A percentile compares a stretch with the other conserved stretches of the same genome.
phyloP scores from a whole-genome alignment of 2,113 vertebrate genomes.

The Plecotus auritus region DNA sequence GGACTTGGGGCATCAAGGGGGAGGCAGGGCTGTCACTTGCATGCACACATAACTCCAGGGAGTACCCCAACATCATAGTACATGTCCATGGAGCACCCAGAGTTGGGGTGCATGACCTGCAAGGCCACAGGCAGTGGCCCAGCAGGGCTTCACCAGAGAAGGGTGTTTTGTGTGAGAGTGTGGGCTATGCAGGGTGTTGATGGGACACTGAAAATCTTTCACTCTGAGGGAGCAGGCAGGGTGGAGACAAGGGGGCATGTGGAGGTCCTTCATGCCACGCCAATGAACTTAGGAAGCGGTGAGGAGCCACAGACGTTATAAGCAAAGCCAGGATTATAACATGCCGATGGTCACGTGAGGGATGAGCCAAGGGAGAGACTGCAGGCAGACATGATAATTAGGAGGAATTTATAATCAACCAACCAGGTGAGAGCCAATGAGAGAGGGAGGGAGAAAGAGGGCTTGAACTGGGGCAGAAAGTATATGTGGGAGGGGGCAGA shows the following conservation, averaged over 20 bases:
- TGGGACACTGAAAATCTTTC: background rate
- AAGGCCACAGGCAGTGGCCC: background rate
- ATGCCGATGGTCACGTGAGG: background rate
- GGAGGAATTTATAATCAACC: background rate
- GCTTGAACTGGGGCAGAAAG: background rate
- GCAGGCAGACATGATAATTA: background rate
- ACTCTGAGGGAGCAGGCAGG: background rate
- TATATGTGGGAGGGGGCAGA: background rate
- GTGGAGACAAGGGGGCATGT: background rate
- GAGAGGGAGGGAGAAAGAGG: background rate
- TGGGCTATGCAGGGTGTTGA: background rate
- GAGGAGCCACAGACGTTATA: background rate
- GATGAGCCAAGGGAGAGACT: background rate
- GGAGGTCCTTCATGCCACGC: background rate
- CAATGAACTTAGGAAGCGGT: background rate
- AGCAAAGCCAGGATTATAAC: background rate
- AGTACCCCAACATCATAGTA: background rate
- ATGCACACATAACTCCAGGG: background rate
- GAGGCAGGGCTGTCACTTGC: background rate
- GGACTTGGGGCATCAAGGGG: background rate
- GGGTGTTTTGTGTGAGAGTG: background rate
- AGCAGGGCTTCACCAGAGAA: background rate
- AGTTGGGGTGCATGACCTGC: background rate
- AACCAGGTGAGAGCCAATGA: background rate
- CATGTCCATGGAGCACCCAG: background rate